A percentile compares a stretch with the other conserved stretches of the same genome.
Conservation (phyloP, 2,113 vertebrate species). For the Piaya cayana region DNA sequence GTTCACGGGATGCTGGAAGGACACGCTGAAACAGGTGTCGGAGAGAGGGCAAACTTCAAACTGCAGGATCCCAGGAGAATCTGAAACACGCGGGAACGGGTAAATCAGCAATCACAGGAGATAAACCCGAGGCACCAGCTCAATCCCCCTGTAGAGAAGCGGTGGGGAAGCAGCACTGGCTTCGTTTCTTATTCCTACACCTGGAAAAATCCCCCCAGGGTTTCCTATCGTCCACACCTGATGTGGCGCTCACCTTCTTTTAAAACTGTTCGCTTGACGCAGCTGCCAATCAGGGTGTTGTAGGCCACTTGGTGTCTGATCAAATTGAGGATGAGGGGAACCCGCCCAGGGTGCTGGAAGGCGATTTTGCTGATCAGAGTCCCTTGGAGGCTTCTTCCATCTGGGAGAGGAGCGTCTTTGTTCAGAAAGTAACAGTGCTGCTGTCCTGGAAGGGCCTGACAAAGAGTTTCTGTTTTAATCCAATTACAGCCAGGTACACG, state of each 20-base stretch:
- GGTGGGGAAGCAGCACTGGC: no score
- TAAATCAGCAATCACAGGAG: not conserved
- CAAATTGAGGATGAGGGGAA: conserved; percentile 89
- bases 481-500: not conserved
- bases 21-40: conserved; percentile 94
- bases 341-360: conserved; percentile 93
- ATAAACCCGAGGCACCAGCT: not conserved
- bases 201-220: not conserved
- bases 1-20: conserved; percentile 97
- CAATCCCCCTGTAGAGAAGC: no score
- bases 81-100: conserved; percentile 66
- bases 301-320: conserved; percentile 94
- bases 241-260: conserved; percentile 83
- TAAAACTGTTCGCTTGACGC: conserved; percentile 90
- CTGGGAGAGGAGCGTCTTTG: conserved; percentile 93
- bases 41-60: conserved; percentile 98
- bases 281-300: conserved; percentile 95
- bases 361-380: conserved; percentile 91
- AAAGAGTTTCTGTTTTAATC: conserved; percentile 16
- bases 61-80: conserved; percentile 91
- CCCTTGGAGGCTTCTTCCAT: conserved; percentile 90
- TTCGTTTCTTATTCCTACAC: not conserved
- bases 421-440: conserved; percentile 99
- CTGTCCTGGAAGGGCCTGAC: conserved; percentile 93
- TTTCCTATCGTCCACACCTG: not conserved